Evolutionary conservation across 2,888 invertebrate genomes (phyloP).

Genomic region (Gymnosoma rotundatum): DNA sequence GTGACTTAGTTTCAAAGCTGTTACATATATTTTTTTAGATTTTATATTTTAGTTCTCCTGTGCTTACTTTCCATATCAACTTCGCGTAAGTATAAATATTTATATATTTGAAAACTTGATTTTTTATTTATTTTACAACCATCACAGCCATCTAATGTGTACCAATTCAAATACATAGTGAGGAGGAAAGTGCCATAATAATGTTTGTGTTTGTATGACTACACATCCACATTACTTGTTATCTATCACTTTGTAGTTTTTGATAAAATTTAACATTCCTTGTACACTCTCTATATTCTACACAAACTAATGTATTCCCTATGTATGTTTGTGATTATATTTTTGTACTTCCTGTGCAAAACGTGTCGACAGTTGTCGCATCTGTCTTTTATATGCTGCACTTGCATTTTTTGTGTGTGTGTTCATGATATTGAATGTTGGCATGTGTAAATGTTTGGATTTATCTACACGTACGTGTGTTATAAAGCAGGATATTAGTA

Average conservation of each 20-base stretch:
- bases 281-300: not conserved
- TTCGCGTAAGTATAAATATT: too few species aligned
- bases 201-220: not conserved
- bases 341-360: constrained; percentile 27
- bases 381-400: constrained; percentile 25
- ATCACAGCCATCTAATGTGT: too few species aligned
- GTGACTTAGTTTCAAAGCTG: too few species aligned
- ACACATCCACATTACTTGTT: not conserved
- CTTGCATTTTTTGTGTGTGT: constrained; percentile 7
- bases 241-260: constrained; percentile 25
- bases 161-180: too few species aligned
- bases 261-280: constrained; percentile 15
- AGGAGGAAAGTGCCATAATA: not conserved
- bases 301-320: not conserved
- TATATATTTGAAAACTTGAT: too few species aligned
- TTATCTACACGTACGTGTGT: not conserved
- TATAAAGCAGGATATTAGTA: not conserved
- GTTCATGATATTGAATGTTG: constrained; percentile 41
- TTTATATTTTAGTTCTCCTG: too few species aligned
- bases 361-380: constrained; percentile 60
- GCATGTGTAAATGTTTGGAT: constrained; percentile 12
- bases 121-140: too few species aligned
- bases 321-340: not conserved
- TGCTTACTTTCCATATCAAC: too few species aligned
- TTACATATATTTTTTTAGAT: too few species aligned